These are phyloP conservation scores for Platorchestia sp. DNA, from an alignment of 1,140 invertebrate genomes.

Conservation along the genomic window DNA sequence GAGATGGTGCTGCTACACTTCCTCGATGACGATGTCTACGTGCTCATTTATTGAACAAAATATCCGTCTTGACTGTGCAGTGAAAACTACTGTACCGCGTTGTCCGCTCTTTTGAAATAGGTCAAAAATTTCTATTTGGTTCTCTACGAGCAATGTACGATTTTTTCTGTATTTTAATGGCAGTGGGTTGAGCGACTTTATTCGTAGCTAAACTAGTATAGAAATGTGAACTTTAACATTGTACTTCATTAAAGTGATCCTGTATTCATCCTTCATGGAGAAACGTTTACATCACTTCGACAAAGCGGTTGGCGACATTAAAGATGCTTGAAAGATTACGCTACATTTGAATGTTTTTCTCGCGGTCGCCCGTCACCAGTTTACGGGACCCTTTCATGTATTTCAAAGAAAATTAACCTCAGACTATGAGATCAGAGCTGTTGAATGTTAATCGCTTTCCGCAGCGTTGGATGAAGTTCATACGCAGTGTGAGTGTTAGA, in stretches of 20 bases:
- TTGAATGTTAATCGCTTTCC: too few species aligned
- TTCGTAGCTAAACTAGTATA: not conserved
- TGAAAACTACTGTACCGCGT: not conserved
- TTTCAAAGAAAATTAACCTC: too few species aligned
- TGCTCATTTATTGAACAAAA: too few species aligned
- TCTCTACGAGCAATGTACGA: not conserved
- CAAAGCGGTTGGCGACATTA: too few species aligned
- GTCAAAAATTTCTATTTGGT: not conserved
- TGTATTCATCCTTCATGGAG: not conserved
- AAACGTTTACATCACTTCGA: not conserved
- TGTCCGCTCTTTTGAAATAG: not conserved
- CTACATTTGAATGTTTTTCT: too few species aligned
- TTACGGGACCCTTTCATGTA: too few species aligned
- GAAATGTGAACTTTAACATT: not conserved
- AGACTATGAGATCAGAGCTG: too few species aligned
- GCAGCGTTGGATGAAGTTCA: too few species aligned
- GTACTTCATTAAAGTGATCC: not conserved
- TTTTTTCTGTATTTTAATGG: not conserved
- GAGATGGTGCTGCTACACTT: not conserved
- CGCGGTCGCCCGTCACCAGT: too few species aligned
- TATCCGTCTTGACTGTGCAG: not conserved
- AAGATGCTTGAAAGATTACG: too few species aligned
- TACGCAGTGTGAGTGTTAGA: too few species aligned
- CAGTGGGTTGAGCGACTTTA: not conserved
- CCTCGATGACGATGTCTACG: not conserved